phyloP scores from a whole-genome alignment of 2,888 invertebrate genomes.

The Epirrhoe alternata region DNA sequence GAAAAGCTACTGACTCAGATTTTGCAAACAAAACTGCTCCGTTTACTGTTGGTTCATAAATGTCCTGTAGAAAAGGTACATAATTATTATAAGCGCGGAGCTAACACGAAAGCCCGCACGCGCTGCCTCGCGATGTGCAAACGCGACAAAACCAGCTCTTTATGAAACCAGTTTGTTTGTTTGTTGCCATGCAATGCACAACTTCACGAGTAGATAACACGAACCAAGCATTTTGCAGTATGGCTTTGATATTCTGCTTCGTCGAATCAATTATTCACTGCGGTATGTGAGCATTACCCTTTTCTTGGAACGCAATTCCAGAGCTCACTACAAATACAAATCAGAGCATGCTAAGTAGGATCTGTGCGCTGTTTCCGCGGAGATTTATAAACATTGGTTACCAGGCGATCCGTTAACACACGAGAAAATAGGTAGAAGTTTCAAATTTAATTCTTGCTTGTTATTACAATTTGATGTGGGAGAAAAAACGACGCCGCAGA shows the following conservation, averaged over 20 bases:
- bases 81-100: background rate
- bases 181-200: background rate
- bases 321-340: slow-evolving; percentile 3
- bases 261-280: slow-evolving; percentile 9
- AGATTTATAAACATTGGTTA: background rate
- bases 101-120: background rate
- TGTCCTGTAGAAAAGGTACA: background rate
- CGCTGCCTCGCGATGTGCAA: background rate
- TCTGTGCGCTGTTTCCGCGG: background rate
- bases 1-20: too few relatives aligned
- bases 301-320: background rate
- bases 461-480: too few relatives aligned
- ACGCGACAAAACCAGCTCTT: slow-evolving; percentile 12
- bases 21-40: too few relatives aligned
- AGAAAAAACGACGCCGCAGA: too few relatives aligned
- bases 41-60: background rate
- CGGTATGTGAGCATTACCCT: slow-evolving; percentile 1
- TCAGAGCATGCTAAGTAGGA: background rate
- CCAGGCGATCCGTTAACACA: background rate
- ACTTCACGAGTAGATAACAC: background rate
- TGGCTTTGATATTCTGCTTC: slow-evolving; percentile 2
- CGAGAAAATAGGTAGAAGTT: background rate
- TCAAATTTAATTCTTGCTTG: too few relatives aligned
- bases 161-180: slow-evolving; percentile 11
- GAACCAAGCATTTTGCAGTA: background rate